These are phyloP conservation scores for Antechinus stuartii DNA, from an alignment of 2,113 vertebrate genomes.

Conservation along the genomic window DNA sequence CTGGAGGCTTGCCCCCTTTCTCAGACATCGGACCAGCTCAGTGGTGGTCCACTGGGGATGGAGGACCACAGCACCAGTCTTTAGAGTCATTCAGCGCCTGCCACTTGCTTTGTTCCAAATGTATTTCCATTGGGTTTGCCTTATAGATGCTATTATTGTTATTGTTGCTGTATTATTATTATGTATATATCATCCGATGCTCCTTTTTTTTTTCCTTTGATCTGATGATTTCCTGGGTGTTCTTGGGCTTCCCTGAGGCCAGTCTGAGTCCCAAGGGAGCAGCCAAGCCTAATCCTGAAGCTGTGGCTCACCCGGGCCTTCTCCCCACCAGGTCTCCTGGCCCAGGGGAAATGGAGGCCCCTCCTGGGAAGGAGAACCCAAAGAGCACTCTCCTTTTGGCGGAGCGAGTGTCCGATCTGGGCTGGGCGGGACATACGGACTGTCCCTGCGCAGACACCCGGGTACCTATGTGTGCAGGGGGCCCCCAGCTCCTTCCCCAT, in stretches of 20 bases:
- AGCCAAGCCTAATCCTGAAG: too few relatives aligned
- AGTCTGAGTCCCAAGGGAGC: background rate
- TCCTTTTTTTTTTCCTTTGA: background rate
- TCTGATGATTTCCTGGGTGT: background rate
- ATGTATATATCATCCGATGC: background rate
- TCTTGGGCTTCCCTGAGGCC: background rate
- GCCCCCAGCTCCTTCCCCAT: background rate
- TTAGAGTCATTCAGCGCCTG: background rate
- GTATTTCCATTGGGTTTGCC: background rate
- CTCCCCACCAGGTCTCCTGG: background rate
- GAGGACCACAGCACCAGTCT: background rate
- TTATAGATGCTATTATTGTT: background rate
- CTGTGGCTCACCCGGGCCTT: background rate
- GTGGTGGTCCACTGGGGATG: background rate
- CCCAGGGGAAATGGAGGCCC: background rate
- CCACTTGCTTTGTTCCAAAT: too few relatives aligned
- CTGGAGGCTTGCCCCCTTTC: background rate
- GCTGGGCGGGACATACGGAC: too few relatives aligned
- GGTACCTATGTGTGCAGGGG: too few relatives aligned
- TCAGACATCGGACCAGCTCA: fast-evolving
- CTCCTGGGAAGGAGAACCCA: too few relatives aligned
- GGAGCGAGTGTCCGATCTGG: background rate
- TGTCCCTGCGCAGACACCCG: background rate
- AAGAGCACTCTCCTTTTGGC: background rate
- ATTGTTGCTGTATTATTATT: too few relatives aligned